These are phyloP conservation scores for Gallinago undulata DNA, from an alignment of 2,113 vertebrate species.

Conservation along the genomic window DNA sequence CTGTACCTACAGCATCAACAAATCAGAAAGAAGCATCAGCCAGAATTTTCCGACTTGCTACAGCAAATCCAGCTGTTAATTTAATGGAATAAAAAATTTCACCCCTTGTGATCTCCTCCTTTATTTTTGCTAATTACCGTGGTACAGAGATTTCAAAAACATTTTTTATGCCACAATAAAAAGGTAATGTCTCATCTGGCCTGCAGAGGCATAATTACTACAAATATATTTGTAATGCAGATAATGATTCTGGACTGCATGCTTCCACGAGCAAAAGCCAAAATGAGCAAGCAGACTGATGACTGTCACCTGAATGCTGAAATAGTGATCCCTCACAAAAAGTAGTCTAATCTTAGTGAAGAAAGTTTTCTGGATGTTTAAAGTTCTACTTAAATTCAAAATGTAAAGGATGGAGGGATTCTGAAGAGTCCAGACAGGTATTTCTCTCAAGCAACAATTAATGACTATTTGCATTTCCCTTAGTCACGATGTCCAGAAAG, in stretches of 20 bases:
- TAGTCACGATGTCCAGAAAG: background rate
- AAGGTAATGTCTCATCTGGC: conserved; percentile 1
- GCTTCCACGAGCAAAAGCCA: background rate
- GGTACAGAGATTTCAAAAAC: background rate
- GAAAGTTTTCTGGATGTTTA: background rate
- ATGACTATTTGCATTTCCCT: background rate
- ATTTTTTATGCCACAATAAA: conserved; percentile 12
- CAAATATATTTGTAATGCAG: background rate
- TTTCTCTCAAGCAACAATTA: background rate
- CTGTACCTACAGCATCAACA: conserved; percentile 21
- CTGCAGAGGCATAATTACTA: background rate
- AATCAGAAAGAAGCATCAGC: conserved; percentile 50
- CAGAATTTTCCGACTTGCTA: conserved; percentile 3
- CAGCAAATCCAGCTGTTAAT: conserved; percentile 25
- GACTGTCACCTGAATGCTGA: background rate
- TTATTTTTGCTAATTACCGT: conserved; percentile 33
- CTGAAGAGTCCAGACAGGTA: background rate
- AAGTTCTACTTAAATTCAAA: background rate
- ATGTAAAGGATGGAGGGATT: background rate
- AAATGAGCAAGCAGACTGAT: background rate
- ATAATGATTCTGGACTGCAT: background rate
- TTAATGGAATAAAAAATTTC: conserved; percentile 28
- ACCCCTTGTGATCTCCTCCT: background rate
- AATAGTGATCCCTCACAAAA: background rate
- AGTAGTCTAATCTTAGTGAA: background rate